phyloP scores from a whole-genome alignment of 2,797 vertebrate genomes.

The Uromys caudimaculatus region DNA sequence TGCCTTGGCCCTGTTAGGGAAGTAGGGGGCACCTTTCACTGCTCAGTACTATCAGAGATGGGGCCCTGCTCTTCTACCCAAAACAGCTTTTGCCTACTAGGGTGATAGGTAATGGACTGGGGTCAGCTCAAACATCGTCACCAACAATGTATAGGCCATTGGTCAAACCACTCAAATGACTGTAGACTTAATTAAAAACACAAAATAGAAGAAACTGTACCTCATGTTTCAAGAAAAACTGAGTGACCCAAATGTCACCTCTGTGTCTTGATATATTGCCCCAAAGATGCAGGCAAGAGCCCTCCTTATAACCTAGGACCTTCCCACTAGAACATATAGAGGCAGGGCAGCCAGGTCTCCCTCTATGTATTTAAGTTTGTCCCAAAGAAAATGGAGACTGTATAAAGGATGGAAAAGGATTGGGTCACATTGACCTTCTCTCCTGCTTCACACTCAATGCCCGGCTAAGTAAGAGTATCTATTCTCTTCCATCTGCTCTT shows the following conservation, averaged over 20 bases:
- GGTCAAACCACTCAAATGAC: neutral
- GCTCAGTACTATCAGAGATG: neutral
- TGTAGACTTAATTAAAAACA: conserved; percentile 48
- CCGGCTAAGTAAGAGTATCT: conserved; percentile 58
- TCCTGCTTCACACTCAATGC: conserved; percentile 3
- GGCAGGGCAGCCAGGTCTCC: neutral
- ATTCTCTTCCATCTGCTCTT: conserved; percentile 71
- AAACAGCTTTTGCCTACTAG: neutral
- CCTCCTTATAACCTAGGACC: neutral
- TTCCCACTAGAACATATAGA: conserved; percentile 6
- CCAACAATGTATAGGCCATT: neutral
- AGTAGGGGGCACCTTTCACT: neutral
- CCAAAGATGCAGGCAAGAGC: conserved; percentile 16
- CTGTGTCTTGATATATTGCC: neutral
- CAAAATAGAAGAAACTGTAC: neutral
- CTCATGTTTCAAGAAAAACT: neutral
- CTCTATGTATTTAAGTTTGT: conserved; percentile 29
- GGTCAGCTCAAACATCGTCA: neutral
- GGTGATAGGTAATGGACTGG: neutral
- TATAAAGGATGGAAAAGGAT: conserved; percentile 19
- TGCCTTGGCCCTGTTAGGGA: neutral
- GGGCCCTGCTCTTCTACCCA: neutral
- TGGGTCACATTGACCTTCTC: neutral
- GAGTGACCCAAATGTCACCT: neutral
- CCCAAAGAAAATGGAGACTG: conserved; percentile 61